Evolutionary conservation across 2,888 invertebrate genomes (phyloP).

Genomic region (Mycalesis mineus): DNA sequence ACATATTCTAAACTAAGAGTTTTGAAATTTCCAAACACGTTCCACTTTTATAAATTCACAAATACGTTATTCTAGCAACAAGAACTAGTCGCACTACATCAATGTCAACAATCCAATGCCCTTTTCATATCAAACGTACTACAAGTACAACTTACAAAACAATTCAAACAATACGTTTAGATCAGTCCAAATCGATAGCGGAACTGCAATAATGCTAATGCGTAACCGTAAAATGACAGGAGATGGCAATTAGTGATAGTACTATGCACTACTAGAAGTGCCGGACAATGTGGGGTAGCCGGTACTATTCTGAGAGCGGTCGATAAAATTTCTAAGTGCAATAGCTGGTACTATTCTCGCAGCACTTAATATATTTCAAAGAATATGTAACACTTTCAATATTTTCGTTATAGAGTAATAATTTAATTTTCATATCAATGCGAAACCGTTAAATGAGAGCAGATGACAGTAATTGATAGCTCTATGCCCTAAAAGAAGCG

Average conservation of each 20-base stretch:
- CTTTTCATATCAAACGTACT: slow-evolving; percentile 21
- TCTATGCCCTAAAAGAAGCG: slow-evolving; percentile 44
- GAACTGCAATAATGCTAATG: slow-evolving; percentile 68
- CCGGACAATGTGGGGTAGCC: slow-evolving; percentile 46
- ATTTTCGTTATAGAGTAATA: too few relatives aligned
- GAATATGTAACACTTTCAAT: too few relatives aligned
- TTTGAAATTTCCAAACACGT: too few relatives aligned
- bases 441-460: slow-evolving; percentile 74
- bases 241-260: slow-evolving; percentile 73
- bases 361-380: too few relatives aligned
- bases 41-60: too few relatives aligned
- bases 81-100: slow-evolving; percentile 1
- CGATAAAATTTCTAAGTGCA: slow-evolving; percentile 22
- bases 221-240: slow-evolving; percentile 74
- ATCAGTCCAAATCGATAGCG: slow-evolving; percentile 52
- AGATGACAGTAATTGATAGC: slow-evolving; percentile 73
- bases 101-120: slow-evolving; percentile 20
- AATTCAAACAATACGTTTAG: slow-evolving; percentile 34
- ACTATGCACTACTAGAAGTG: slow-evolving; percentile 44
- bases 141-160: slow-evolving; percentile 17
- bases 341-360: too few relatives aligned
- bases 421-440: too few relatives aligned
- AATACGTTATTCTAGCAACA: neutral
- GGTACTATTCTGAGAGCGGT: slow-evolving; percentile 32
- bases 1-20: too few relatives aligned